Evolutionary conservation across 2,888 invertebrate species (phyloP), one percentile per base, ranked within the genome.

Genomic region (Hyposoter didymator): DNA sequence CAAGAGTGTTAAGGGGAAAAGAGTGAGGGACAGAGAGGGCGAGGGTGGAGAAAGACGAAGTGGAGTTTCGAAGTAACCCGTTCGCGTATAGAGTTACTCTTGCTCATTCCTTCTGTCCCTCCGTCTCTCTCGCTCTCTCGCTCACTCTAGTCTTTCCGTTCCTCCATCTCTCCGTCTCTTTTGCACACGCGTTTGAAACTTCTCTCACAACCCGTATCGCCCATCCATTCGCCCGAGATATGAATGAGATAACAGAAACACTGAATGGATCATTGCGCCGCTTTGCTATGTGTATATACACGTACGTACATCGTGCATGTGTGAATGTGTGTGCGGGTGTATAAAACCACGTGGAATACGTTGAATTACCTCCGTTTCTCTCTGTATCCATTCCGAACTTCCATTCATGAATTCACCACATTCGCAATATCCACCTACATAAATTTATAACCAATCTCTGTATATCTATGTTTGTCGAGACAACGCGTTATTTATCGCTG

Each of bases 161-260:
- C 35, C 82, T 69, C 22, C 67, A 79, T 64, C 66, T 7, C 8
- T 12, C 55, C 28, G 28, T 1, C 17, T 69, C 66, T 43, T 80
- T 59, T 79, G 35, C 69, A 67, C 73, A 35, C 62, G 43, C 78
- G 72, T 82, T 76, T 59, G 49, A 62, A 80, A 78, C 84, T 84
- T 79, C 85, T 81, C 86, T 81, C 66, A 43, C 81, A 75, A 66
- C 78, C 78, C 78, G 87, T 84, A 87, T 88, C 87, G 82, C 81
- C 84, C 78, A 85, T 86, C 87, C 87, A 82, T 82, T 84, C 87
- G 79, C 81, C 74, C 84, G 87, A 88, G 88, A 88, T 88, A 88
- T 88, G 88, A 88, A 88, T 88, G 88, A 88, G 88, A 88, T 88
- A 88, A 88, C 88, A 87, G 88, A 87, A 87, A 88, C 87, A 87